Conservation (phyloP, 2,797 vertebrate species). For the Merluccius polli region DNA sequence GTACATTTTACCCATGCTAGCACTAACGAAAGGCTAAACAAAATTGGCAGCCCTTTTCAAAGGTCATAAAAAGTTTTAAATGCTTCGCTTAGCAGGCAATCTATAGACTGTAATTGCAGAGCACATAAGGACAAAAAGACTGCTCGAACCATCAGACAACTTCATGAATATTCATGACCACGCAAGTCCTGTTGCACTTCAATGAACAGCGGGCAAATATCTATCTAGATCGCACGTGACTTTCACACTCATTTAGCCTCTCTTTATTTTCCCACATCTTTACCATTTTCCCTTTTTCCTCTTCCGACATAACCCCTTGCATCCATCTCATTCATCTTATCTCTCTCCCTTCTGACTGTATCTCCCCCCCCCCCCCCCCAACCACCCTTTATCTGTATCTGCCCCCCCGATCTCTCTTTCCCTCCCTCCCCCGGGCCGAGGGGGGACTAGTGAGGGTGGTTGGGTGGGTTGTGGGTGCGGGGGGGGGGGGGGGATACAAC, state of each 20-base stretch:
- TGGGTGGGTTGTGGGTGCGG: no score
- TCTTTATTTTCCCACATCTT: not conserved
- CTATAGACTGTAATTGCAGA: slow-evolving; percentile 63
- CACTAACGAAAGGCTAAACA: slow-evolving; percentile 30
- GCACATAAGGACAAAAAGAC: slow-evolving; percentile 31
- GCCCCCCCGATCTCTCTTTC: slow-evolving; percentile 30
- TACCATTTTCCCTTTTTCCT: slow-evolving; percentile 4
- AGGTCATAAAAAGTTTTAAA: slow-evolving; percentile 61
- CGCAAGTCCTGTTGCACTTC: slow-evolving; percentile 58
- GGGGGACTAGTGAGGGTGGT: no score
- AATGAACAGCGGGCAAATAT: slow-evolving; percentile 61
- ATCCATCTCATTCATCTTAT: not conserved
- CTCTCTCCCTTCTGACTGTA: not conserved
- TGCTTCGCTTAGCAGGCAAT: slow-evolving; percentile 56
- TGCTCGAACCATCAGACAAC: slow-evolving; percentile 23
- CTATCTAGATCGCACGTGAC: slow-evolving; percentile 49
- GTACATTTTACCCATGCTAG: not conserved
- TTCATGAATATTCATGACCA: slow-evolving; percentile 66
- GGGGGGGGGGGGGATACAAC: slow-evolving; percentile 32
- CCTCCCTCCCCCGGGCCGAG: slow-evolving; percentile 32
- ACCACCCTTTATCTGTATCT: slow-evolving; percentile 60
- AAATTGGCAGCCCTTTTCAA: slow-evolving; percentile 39
- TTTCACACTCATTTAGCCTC: slow-evolving; percentile 11
- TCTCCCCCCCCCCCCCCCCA: slow-evolving; percentile 35
- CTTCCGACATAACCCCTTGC: not conserved